Conservation (phyloP, 2,113 vertebrate genomes). For the Morone saxatilis region DNA sequence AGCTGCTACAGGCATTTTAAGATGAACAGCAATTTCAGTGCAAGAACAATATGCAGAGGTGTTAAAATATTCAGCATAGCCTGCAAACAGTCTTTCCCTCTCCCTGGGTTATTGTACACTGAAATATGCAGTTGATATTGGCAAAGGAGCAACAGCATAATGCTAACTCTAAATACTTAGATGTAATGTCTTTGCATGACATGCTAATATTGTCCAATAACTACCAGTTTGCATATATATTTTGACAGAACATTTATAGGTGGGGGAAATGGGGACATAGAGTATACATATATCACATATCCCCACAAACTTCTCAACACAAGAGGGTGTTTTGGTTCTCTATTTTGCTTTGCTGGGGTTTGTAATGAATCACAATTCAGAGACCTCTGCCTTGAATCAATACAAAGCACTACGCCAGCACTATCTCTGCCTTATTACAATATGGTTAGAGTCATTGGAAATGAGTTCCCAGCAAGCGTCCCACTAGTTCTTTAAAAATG, state of each 20-base stretch:
- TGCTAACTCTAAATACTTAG: conserved; percentile 22
- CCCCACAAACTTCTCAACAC: conserved; percentile 28
- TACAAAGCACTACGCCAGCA: conserved; percentile 75
- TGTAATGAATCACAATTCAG: conserved; percentile 80
- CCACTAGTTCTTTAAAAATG: conserved; percentile 84
- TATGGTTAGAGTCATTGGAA: conserved; percentile 74
- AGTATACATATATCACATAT: conserved; percentile 4
- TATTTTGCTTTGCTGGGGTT: conserved; percentile 71
- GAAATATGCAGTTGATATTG: conserved; percentile 68
- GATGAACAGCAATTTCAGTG: conserved; percentile 72
- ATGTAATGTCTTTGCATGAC: conserved; percentile 39
- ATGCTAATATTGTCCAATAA: conserved; percentile 41
- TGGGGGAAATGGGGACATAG: neutral
- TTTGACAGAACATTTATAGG: conserved; percentile 16
- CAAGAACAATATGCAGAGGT: conserved; percentile 80
- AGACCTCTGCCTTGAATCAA: conserved; percentile 73
- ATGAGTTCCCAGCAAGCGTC: conserved; percentile 75
- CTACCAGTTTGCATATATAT: neutral
- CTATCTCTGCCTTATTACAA: conserved; percentile 79
- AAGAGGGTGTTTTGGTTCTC: conserved; percentile 44
- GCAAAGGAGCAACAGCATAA: conserved; percentile 34
- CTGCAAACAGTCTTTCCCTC: conserved; percentile 61
- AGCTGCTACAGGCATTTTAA: conserved; percentile 72
- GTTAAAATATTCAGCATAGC: conserved; percentile 81
- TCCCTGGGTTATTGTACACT: conserved; percentile 70